Evolutionary conservation across 1,140 invertebrate species (phyloP), one percentile per base, ranked within the genome.

Genomic region (Drosophila funebris): DNA sequence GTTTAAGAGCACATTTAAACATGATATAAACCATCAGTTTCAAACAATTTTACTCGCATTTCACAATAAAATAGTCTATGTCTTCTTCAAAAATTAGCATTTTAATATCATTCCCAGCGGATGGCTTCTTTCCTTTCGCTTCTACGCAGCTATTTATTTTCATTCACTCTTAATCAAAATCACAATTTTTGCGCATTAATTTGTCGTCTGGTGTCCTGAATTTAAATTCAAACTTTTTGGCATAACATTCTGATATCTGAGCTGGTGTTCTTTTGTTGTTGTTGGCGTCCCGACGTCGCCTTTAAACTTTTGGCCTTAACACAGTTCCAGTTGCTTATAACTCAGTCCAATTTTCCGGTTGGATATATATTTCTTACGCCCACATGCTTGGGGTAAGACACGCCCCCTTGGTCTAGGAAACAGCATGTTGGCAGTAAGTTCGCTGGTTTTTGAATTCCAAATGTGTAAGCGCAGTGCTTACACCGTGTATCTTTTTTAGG

Each of bases 371-470:
- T 63, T 39, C 31, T 50, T 50, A 61, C 57, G 64, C 71, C 71
- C 48, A 73, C 48, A 62, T 18, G 48, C 64, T 69, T 33, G 36
- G 20, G 20, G 3, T 31, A 6, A 13, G 8, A 3, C 13, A 54
- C 63, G 56, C 64, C 64, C 63, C 43, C 54, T 43, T 60, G 62
- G 53, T 44, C 60, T 31, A 27, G 29, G 31, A 33, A 52, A 43
- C 24, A 43, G 54, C 29, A 67, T 22, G 22, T 53, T 37, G 31
- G 58, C 74, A 41, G 13, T 14, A 62, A 33, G 43, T 39, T 43
- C 62, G 39, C 36, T 37, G 46, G 46, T 60, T 63, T 81, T 70
- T 87, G 81, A 81, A 87, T 85, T 68, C 61, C 54, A 84, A 84
- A 76, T 79, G 69, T 57, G 31, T 67, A 50, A 68, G 78, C 46